Evolutionary conservation across 2,888 invertebrate species (phyloP), one percentile per base, ranked within the genome.

Genomic region (Thera obeliscata): DNA sequence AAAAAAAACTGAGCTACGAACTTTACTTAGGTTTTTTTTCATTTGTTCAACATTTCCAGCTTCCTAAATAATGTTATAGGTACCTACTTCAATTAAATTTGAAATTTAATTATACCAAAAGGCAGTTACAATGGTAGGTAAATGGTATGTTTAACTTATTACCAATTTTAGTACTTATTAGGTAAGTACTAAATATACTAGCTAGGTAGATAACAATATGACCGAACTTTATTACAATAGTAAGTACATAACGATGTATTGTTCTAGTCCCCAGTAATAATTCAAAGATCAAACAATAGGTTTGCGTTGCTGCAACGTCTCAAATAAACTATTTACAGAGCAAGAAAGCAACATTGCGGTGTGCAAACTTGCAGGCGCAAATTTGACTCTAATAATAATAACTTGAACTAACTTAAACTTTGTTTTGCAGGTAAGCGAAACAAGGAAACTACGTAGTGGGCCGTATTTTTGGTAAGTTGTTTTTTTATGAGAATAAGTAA

Each of bases 341-440:
- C 75, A 72, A 73, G 74, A 77, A 78, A 77, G 74, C 74, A 72
- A 63, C 68, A 41, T 78, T 77, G 74, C 74, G 73, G 67, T 70
- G 69, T 60, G 71, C 65, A 77, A 76, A 71, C 67, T 73, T 77
- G 69, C 76, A 82, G 81, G 82, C 78, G 78, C 74, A 9, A 46
- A 46, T 46, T 56, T 48, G 41, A 41, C 50, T 52, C 56, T 49
- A 61, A 54, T 57, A 52, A 54, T 57, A 52, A 52, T 61, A 43
- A 61, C 66, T 61, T 38, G 3, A 54, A 52, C 52, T 61, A 43
- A 60, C 55, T 49, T 65, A 41, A n/a, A 56, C 35, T 59, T 58
- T 57, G 38, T 66, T 74, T 77, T 71, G 65, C 63, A 69, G 74
- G 70, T 66, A 66, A 35, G 52, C 56, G 2, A 43, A 22, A 5